phyloP scores from a whole-genome alignment of 92 coral and sea anemone genomes.

The Hydrozoanthus gracilis region DNA sequence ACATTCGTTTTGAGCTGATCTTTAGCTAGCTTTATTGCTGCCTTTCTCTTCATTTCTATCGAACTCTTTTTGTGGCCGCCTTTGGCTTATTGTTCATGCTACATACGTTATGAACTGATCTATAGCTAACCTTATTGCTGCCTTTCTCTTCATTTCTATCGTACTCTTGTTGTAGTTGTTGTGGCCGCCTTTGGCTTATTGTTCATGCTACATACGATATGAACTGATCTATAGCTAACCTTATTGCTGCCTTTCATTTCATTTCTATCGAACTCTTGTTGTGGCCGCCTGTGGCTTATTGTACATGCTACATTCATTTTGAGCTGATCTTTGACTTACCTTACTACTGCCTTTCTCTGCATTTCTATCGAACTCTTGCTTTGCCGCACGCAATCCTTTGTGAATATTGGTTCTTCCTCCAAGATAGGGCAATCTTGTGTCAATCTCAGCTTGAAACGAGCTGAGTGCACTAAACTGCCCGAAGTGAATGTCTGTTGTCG shows the following conservation, averaged over 20 bases:
- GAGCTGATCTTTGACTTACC: neutral
- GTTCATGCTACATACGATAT: neutral
- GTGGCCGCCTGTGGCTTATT: neutral
- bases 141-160: neutral
- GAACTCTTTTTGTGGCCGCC: neutral
- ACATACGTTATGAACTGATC: neutral
- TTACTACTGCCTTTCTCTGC: neutral
- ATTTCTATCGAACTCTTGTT: conserved; percentile 1
- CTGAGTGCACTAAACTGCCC: conserved; percentile 25
- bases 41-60: conserved; percentile 1
- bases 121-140: neutral
- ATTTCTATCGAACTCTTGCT: conserved; percentile 19
- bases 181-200: neutral
- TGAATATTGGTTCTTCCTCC: conserved; percentile 1
- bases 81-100: neutral
- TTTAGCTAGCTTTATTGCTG: neutral
- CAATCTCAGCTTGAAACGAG: conserved; percentile 18
- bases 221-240: neutral
- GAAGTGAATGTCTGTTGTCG: conserved; percentile 1
- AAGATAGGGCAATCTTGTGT: neutral
- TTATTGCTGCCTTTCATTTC: neutral
- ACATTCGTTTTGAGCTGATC: neutral
- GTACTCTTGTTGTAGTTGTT: neutral
- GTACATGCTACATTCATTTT: neutral
- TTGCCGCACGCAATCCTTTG: conserved; percentile 11